Base-by-base conservation (phyloP, 2,888 invertebrate genomes). In the Lycophotia porphyrea region DNA sequence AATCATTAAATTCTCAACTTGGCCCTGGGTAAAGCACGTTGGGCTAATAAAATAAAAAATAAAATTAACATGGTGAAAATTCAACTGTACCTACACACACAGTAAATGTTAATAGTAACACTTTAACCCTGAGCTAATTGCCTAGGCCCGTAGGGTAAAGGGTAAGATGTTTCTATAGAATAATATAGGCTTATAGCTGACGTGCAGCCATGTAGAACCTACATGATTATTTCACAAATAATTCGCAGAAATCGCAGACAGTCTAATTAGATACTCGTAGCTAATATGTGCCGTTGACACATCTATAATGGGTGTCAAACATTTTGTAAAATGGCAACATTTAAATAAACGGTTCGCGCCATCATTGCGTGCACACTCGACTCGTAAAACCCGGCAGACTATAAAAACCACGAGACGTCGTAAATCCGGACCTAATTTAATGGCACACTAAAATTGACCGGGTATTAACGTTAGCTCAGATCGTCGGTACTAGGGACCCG, bases 401-500 rank as follows among this genome's bases (percentile, higher is more conserved):
- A 88, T 87, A 88, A 88, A 88, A 88, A 85, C 77, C 79, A 79
- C 78, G 76, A 80, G 74, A 79, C 61, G 73, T 84, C 86, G 82
- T 89, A 87, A 88, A 88, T 58, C 72, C 42, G 69, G 63, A 68
- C 80, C 81, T 82, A 82, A 88, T 87, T 88, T 89, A 84, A 85
- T 78, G 74, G 66, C 72, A 61, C 44, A 84, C 76, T 85, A 78
- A 87, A 84, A 76, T 84, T 68, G 76, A 78, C 60, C 60, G 66
- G 39, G 64, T 76, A 84, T 82, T 78, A 79, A 58, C 47, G 80
- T 69, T 82, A 52, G 67, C 69, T 81, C 39, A 60, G 77, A 86
- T 84, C 78, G 69, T 74, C 34, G 36, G 49, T 36, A 44, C 21
- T 60, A 49, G 24, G 44, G 39, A 27, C 63, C 52, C 61, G 39